Conservation (phyloP, 2,113 vertebrate genomes). For the Saccopteryx bilineata region DNA sequence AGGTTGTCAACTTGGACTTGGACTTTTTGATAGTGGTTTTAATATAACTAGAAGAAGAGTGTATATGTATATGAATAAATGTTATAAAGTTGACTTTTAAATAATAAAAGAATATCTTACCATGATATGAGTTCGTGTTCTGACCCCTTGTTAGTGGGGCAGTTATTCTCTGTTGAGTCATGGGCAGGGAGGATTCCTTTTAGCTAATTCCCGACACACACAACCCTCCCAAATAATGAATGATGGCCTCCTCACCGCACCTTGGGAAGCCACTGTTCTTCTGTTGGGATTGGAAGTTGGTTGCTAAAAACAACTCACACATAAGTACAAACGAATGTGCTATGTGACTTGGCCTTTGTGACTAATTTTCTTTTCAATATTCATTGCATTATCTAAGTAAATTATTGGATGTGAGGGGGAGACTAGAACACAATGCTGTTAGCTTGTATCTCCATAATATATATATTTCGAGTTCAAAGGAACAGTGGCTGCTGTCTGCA, state of each 20-base stretch:
- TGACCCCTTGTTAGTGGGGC: neutral
- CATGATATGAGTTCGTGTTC: neutral
- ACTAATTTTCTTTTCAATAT: slow-evolving; percentile 19
- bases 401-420: neutral
- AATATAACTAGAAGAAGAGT: neutral
- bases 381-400: slow-evolving; percentile 8
- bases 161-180: neutral
- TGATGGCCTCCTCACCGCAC: neutral
- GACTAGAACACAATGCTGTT: neutral
- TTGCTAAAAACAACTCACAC: neutral
- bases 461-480: neutral
- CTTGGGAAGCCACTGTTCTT: neutral
- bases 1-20: neutral
- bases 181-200: neutral
- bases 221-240: neutral
- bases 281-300: neutral
- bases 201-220: neutral
- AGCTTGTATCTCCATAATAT: neutral
- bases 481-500: neutral
- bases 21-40: neutral
- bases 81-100: neutral
- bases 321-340: neutral
- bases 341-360: neutral
- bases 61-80: slow-evolving; percentile 21
- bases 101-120: slow-evolving; percentile 38